A percentile compares a stretch with the other conserved stretches of the same genome.
Evolutionary conservation across 2,888 invertebrate species (phyloP).

Genomic region (Rotaria macrura): DNA sequence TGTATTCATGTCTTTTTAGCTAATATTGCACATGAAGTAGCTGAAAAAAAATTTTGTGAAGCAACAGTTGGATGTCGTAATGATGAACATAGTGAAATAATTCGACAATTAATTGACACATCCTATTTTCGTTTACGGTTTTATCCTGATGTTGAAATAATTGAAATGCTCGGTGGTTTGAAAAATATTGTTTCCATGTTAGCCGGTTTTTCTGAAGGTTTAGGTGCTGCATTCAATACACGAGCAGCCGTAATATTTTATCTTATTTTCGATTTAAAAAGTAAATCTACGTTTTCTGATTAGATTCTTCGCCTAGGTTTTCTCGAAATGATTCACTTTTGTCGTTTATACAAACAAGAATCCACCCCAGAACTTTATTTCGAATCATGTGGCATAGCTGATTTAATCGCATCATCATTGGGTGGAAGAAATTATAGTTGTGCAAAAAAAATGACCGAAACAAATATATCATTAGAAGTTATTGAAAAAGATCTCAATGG

Average conservation of each 20-base stretch:
- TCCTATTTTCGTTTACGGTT: constrained; percentile 87
- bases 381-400: constrained; percentile 95
- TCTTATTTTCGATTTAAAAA: neutral
- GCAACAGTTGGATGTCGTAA: constrained; percentile 64
- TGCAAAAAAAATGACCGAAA: constrained; percentile 69
- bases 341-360: constrained; percentile 6
- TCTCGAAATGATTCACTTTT: constrained; percentile 94
- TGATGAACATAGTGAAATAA: constrained; percentile 60
- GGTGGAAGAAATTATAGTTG: constrained; percentile 89
- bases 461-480: constrained; percentile 47
- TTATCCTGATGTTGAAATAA: constrained; percentile 89
- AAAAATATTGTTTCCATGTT: constrained; percentile 98
- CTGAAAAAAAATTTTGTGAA: constrained; percentile 92
- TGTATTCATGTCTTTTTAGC: constrained; percentile 53
- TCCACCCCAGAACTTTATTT: constrained; percentile 62
- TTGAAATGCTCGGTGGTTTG: constrained; percentile 93
- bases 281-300: neutral
- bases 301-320: constrained; percentile 73
- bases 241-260: constrained; percentile 71
- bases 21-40: constrained; percentile 91
- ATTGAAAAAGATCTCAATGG: constrained; percentile 92
- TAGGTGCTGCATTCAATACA: constrained; percentile 87
- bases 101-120: constrained; percentile 83
- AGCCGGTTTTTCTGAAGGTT: constrained; percentile 91
- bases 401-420: constrained; percentile 93